Evolutionary conservation across 2,113 vertebrate genomes (phyloP), one percentile per base, ranked within the genome.

Genomic region (Circaetus cinerascens): DNA sequence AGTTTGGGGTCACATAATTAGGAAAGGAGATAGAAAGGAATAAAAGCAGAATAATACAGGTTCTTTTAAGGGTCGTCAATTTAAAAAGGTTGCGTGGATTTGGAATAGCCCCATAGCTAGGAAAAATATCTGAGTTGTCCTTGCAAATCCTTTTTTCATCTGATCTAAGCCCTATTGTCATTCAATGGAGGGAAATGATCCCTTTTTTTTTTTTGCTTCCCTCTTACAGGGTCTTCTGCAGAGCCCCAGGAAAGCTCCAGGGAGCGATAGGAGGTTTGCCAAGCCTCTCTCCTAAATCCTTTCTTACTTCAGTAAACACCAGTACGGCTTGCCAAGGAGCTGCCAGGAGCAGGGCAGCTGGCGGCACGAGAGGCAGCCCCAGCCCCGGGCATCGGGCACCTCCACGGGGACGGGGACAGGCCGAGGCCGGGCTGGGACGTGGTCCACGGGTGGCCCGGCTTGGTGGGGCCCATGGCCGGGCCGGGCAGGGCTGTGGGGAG

Each of bases 341-440:
- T 75, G 17, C 26, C 71, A 55, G 38, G 17, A 67, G 15, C 23
- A 29, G 23, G 23, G 13, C 45, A 43, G 15, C 14, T 4, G 3
- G 10, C 13, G 29, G 12, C 16, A 45, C 5, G 2, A 17, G 18
- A 7, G n/a, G 12, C 38, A 10, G 1, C 2, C 19, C 25, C 40
- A 56, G 41, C 11, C 9, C 21, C 0, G 0, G 27, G 16, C 4
- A 40, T 4, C 1, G 1, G 25, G 2, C 32, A 4, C 13, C 7
- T 77, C 30, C n/a, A 3, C 3, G 5, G 36, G 11, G 9, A 29
- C 1, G 2, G 26, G 11, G 7, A 19, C 20, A 55, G 55, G 50
- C 16, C 2, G 3, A 36, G 64, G 3, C 8, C 56, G n/a, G 19
- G n/a, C 7, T 40, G 36, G 50, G 25, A 57, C 11, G 3, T 2